Evolutionary conservation across 2,797 vertebrate species (phyloP).

Genomic region (Semaprochilodus insignis): DNA sequence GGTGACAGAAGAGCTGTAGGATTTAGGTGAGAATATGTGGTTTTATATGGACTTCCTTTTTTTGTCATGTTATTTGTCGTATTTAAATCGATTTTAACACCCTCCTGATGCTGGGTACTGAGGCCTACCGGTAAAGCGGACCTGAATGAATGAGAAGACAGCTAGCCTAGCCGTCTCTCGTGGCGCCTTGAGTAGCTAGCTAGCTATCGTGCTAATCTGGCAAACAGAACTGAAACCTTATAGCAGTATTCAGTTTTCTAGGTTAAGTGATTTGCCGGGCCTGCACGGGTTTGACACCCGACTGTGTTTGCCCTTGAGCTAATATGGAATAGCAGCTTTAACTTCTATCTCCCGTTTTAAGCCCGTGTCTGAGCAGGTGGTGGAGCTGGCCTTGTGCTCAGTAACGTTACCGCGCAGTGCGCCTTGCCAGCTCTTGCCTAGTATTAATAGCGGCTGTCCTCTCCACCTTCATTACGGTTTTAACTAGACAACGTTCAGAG

Average conservation of each 20-base stretch:
- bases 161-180: not conserved
- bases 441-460: not conserved
- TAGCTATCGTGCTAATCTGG: slow-evolving; percentile 14
- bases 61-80: not conserved
- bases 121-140: not conserved
- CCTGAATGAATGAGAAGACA: not conserved
- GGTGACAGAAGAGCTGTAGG: slow-evolving; percentile 47
- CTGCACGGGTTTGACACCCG: not conserved
- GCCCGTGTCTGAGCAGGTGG: not conserved
- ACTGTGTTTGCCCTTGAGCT: not conserved
- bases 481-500: not conserved
- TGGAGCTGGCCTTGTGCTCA: not conserved
- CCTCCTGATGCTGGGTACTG: not conserved
- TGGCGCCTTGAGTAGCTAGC: not conserved
- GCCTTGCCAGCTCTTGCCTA: not conserved
- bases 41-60: not conserved
- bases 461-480: no score
- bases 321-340: not conserved
- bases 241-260: not conserved
- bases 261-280: not conserved
- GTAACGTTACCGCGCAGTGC: not conserved
- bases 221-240: not conserved
- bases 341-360: not conserved
- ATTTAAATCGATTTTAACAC: not conserved
- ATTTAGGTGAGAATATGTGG: slow-evolving; percentile 70